Evolutionary conservation across 2,888 invertebrate genomes (phyloP).

Genomic region (Syrphus vitripennis): DNA sequence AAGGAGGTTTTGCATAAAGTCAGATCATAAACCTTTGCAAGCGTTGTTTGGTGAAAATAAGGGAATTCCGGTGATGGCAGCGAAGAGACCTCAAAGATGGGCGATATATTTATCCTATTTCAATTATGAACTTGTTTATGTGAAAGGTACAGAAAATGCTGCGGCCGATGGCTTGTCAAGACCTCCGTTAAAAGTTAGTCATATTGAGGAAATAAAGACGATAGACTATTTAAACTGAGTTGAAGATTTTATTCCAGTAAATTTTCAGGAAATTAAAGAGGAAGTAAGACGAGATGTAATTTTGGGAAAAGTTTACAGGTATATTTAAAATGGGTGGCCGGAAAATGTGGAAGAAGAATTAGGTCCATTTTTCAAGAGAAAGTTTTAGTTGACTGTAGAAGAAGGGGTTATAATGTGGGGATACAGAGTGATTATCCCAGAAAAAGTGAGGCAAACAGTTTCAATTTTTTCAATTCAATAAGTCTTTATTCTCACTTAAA

Average conservation of each 20-base stretch:
- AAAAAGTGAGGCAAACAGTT: too few species aligned
- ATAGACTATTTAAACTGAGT: constrained; percentile 5
- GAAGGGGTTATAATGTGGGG: too few species aligned
- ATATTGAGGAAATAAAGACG: not conserved
- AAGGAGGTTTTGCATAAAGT: constrained; percentile 61
- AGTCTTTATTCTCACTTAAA: too few species aligned
- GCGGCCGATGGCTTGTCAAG: constrained; percentile 4
- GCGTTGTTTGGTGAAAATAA: constrained; percentile 14
- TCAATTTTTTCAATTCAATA: too few species aligned
- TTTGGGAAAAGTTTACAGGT: too few species aligned
- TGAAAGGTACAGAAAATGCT: not conserved
- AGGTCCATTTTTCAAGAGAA: too few species aligned
- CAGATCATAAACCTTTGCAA: constrained; percentile 66
- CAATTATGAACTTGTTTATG: not conserved
- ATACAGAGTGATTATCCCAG: too few species aligned
- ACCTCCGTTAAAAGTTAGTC: not conserved
- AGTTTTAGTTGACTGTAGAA: too few species aligned
- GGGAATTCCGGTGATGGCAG: constrained; percentile 10
- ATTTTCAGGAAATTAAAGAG: not conserved
- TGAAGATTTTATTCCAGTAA: too few species aligned
- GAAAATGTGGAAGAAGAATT: too few species aligned
- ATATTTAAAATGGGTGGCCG: too few species aligned
- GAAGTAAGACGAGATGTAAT: too few species aligned
- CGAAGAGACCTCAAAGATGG: not conserved
- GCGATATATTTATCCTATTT: constrained; percentile 10